Base-by-base conservation (phyloP, 2,797 vertebrate species). In the Acomys russatus region DNA sequence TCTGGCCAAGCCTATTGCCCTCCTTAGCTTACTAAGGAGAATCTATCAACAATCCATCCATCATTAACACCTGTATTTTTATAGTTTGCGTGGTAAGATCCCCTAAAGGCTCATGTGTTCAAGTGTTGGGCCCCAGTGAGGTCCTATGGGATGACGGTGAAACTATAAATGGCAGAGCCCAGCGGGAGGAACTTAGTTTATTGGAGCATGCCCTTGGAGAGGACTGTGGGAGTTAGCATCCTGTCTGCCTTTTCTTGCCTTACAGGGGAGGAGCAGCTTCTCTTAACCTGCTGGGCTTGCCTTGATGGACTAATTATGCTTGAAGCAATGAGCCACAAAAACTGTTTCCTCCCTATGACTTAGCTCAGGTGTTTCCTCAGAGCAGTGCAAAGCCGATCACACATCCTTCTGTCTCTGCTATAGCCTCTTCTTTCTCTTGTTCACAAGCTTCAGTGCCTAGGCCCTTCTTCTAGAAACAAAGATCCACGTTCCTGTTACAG, bases 1-100 rank as follows among this genome's bases (percentile, higher is more conserved):
- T 25, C 38, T 11, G 23, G 90, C 54, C 66, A 59, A 18, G 38
- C 23, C 22, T 0, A 1, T 1, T 30, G 44, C 9, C 17, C 23
- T 63, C 63, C 66, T 4, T 20, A 59, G 33, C n/a, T 84, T 61
- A 80, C 63, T 4, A 28, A 44, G 22, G 30, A 88, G 7, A 51
- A 38, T 11, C n/a, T 18, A 8, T 8, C 5, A 17, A 17, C 51
- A 44, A 0, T 49, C 25, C 9, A 35, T 4, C 33, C 56, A 25
- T 23, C 30, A 35, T 9, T 49, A n/a, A 76, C 59, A 84, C 59
- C 64, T 56, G 30, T 33, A 59, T 44, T 59, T 59, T n/a, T n/a
- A 68, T 23, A 88, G 70, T 33, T 84, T 22, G 30, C 59, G n/a
- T 49, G 8, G 25, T 51, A 33, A 51, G 15, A 23, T 77, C 51